These are phyloP conservation scores for Isotomurus palustris DNA, from an alignment of 2,888 invertebrate genomes.

Conservation along the genomic window DNA sequence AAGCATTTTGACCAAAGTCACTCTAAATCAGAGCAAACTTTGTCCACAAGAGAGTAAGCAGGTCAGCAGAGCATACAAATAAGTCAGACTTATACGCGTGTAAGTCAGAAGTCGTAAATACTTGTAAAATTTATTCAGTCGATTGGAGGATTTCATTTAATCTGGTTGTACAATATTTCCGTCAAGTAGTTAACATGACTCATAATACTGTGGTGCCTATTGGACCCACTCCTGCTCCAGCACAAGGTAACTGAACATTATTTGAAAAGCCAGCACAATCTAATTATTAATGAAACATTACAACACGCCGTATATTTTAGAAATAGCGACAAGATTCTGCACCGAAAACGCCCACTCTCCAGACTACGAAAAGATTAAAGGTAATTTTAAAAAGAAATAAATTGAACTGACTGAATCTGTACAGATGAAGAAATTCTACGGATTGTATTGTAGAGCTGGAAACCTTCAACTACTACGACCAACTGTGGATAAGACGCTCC, in stretches of 20 bases:
- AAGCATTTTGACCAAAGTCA: too few relatives aligned
- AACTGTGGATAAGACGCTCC: slow-evolving; percentile 31
- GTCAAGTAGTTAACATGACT: background rate
- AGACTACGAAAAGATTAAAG: slow-evolving; percentile 37
- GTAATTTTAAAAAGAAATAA: slow-evolving; percentile 11
- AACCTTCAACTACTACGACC: slow-evolving; percentile 33
- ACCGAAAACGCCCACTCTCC: slow-evolving; percentile 29
- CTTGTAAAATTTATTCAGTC: too few relatives aligned
- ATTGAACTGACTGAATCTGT: background rate
- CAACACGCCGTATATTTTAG: slow-evolving; percentile 8
- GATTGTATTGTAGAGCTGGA: slow-evolving; percentile 23
- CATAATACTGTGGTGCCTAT: background rate
- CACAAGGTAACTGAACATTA: slow-evolving; percentile 10
- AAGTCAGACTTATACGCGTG: too few relatives aligned
- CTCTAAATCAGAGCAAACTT: too few relatives aligned
- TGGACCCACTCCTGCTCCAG: slow-evolving; percentile 5
- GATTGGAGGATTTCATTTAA: too few relatives aligned
- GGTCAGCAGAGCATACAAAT: too few relatives aligned
- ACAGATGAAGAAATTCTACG: background rate
- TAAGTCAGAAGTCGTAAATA: too few relatives aligned
- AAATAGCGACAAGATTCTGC: slow-evolving; percentile 26
- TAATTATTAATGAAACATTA: background rate
- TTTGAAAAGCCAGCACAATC: background rate
- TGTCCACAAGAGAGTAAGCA: too few relatives aligned
- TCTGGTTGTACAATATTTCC: too few relatives aligned